Conservation (phyloP, 2,888 invertebrate genomes). For the Sympetrum striolatum region DNA sequence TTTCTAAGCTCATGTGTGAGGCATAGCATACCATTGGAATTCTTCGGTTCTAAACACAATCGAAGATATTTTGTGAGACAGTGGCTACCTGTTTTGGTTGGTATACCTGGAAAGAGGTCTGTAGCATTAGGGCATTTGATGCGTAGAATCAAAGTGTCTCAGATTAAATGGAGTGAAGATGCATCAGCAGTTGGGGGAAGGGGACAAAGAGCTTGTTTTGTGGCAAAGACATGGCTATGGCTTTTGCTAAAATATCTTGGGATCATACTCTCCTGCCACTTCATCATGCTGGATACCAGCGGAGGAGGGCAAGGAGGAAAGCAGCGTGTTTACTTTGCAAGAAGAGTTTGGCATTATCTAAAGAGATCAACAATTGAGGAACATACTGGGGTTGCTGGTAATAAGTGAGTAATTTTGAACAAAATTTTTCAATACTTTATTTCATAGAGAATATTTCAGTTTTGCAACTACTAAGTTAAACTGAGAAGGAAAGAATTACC, state of each 20-base stretch:
- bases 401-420: neutral
- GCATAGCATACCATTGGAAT: neutral
- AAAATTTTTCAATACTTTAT: too few species aligned
- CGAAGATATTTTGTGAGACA: neutral
- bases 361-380: neutral
- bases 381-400: neutral
- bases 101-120: neutral
- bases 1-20: neutral
- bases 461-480: too few species aligned
- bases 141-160: neutral
- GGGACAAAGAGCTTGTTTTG: neutral
- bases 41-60: neutral
- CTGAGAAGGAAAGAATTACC: too few species aligned
- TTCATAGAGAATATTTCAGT: too few species aligned
- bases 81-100: neutral
- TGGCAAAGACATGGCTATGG: constrained; percentile 4
- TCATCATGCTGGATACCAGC: neutral
- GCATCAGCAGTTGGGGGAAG: neutral
- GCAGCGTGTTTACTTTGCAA: neutral
- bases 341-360: neutral
- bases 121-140: neutral
- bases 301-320: neutral
- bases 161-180: neutral
- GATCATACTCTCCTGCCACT: neutral
- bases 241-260: neutral